Evolutionary conservation across 2,113 vertebrate genomes (phyloP).

Genomic region (Bungarus multicinctus): DNA sequence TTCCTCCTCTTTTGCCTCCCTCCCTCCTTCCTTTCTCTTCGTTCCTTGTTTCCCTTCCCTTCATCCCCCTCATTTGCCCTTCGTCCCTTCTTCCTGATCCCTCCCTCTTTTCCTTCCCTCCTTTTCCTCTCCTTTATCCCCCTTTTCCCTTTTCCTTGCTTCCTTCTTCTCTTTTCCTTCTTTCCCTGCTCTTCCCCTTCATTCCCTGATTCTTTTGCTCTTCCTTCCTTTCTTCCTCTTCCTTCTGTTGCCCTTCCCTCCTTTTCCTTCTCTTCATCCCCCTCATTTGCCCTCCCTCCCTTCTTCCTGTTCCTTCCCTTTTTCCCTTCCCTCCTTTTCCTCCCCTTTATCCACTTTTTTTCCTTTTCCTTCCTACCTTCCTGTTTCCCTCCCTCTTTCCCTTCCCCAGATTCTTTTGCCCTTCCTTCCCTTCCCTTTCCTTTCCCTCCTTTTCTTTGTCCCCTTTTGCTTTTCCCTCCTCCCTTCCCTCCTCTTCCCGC

Average conservation of each 20-base stretch:
- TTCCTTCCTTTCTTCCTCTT: neutral
- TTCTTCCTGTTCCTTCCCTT: neutral
- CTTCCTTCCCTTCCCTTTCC: neutral
- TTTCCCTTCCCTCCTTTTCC: neutral
- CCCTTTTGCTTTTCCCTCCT: neutral
- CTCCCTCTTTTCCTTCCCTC: neutral
- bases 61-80: neutral
- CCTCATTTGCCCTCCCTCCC: neutral
- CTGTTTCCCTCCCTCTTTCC: too few species aligned
- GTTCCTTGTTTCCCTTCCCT: neutral
- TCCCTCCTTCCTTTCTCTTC: neutral
- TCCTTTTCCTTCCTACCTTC: neutral
- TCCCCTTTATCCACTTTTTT: neutral
- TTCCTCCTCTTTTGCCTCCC: neutral
- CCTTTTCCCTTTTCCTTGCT: neutral
- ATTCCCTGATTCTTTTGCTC: too few species aligned
- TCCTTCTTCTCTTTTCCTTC: neutral
- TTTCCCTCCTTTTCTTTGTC: neutral
- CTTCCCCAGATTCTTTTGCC: neutral
- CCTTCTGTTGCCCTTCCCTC: neutral
- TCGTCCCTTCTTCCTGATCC: neutral
- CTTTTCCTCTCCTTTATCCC: neutral
- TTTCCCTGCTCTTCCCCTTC: too few species aligned
- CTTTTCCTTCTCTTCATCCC: neutral
- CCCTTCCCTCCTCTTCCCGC: neutral